These are phyloP conservation scores for Coelinius sp. DNA, from an alignment of 2,888 invertebrate genomes.

Conservation along the genomic window DNA sequence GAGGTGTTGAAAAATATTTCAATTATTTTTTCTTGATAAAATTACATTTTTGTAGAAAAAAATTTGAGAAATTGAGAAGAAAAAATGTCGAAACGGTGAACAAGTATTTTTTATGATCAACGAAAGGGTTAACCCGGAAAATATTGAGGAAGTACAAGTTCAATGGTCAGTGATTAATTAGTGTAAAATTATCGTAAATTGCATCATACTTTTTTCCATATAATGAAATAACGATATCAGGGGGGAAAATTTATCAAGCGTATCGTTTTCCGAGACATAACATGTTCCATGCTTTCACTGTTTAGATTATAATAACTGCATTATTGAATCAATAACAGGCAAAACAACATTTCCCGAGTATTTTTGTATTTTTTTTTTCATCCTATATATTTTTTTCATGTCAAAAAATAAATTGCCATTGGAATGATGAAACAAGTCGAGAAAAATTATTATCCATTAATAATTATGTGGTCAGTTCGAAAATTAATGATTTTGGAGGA, in stretches of 20 bases:
- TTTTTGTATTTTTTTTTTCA: no score
- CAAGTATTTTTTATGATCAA: no score
- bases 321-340: not conserved
- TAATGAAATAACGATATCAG: not conserved
- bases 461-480: no score
- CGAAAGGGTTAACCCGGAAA: no score
- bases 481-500: no score
- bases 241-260: not conserved
- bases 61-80: not conserved
- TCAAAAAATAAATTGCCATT: no score
- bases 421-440: not conserved
- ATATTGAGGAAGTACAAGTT: not conserved
- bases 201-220: not conserved
- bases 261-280: not conserved
- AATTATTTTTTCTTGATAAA: no score
- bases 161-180: not conserved
- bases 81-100: no score
- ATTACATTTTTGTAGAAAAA: not conserved
- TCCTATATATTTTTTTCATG: no score
- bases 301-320: not conserved
- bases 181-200: not conserved
- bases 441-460: no score
- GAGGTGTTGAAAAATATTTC: no score
- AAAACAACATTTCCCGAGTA: no score
- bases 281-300: not conserved